Evolutionary conservation across 2,797 vertebrate species (phyloP).

Genomic region (Sternotherus odoratus): DNA sequence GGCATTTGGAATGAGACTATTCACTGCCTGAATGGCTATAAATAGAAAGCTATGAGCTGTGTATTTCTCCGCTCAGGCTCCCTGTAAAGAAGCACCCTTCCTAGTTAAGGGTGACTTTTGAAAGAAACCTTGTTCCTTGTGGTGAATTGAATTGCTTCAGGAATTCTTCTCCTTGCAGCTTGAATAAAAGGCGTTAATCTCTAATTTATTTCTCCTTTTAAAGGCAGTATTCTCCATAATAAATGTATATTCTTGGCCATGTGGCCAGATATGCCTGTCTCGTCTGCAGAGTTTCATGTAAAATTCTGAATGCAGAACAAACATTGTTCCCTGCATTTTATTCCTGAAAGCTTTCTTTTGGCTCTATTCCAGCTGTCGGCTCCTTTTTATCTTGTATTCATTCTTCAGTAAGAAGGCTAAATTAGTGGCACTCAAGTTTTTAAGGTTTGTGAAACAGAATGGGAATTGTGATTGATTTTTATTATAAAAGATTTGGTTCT

Average conservation of each 20-base stretch:
- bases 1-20: conserved; percentile 84
- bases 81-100: conserved; percentile 73
- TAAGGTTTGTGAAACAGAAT: conserved; percentile 60
- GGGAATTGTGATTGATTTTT: conserved; percentile 73
- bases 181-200: conserved; percentile 65
- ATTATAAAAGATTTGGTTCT: conserved; percentile 66
- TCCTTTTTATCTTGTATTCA: conserved; percentile 80
- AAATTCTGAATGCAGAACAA: conserved; percentile 40
- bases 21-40: conserved; percentile 84
- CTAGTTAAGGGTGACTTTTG: conserved; percentile 78
- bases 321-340: conserved; percentile 59
- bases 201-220: conserved; percentile 70
- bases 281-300: conserved; percentile 35
- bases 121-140: conserved; percentile 76
- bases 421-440: conserved; percentile 74
- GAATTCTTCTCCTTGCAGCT: conserved; percentile 67
- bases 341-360: conserved; percentile 75
- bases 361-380: conserved; percentile 74
- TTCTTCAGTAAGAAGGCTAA: conserved; percentile 73
- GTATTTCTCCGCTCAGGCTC: conserved; percentile 70
- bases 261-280: conserved; percentile 24
- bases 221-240: conserved; percentile 39
- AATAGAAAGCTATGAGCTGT: conserved; percentile 80
- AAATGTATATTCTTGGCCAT: conserved; percentile 47
- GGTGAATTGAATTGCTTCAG: conserved; percentile 75